phyloP scores from a whole-genome alignment of 1,140 invertebrate species.

The Frieseomelitta varia region DNA sequence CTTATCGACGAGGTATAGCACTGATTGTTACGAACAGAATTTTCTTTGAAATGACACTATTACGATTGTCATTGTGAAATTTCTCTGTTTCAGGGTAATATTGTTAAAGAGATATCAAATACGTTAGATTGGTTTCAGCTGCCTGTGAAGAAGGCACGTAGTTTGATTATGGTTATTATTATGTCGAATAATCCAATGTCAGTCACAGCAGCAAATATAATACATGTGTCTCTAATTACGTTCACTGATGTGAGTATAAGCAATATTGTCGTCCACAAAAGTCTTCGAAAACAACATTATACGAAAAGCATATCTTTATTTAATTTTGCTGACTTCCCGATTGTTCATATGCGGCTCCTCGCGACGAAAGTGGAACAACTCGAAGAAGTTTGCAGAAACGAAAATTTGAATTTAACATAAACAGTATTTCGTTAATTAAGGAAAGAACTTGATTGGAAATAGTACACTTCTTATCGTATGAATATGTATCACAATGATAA shows the following conservation, averaged over 20 bases:
- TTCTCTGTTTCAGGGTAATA: constrained; percentile 30
- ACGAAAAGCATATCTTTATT: too few species aligned
- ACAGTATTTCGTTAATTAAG: too few species aligned
- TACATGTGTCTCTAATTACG: constrained; percentile 45
- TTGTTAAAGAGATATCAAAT: constrained; percentile 38
- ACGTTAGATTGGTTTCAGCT: constrained; percentile 67
- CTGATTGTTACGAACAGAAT: not conserved
- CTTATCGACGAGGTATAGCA: constrained; percentile 56
- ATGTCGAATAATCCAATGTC: constrained; percentile 60
- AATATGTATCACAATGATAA: too few species aligned
- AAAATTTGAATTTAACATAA: too few species aligned
- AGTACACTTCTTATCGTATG: too few species aligned
- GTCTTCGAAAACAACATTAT: too few species aligned
- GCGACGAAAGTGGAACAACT: too few species aligned
- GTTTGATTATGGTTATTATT: constrained; percentile 61
- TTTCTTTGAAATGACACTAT: not conserved
- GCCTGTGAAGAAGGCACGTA: constrained; percentile 39
- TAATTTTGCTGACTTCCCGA: too few species aligned
- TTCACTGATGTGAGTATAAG: constrained; percentile 50
- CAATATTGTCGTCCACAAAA: too few species aligned
- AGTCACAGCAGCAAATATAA: constrained; percentile 62
- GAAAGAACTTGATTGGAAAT: too few species aligned
- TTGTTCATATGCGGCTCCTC: too few species aligned
- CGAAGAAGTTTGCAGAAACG: too few species aligned
- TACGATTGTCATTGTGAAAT: not conserved